phyloP scores from a whole-genome alignment of 2,113 vertebrate species.

The Oryzias curvinotus region DNA sequence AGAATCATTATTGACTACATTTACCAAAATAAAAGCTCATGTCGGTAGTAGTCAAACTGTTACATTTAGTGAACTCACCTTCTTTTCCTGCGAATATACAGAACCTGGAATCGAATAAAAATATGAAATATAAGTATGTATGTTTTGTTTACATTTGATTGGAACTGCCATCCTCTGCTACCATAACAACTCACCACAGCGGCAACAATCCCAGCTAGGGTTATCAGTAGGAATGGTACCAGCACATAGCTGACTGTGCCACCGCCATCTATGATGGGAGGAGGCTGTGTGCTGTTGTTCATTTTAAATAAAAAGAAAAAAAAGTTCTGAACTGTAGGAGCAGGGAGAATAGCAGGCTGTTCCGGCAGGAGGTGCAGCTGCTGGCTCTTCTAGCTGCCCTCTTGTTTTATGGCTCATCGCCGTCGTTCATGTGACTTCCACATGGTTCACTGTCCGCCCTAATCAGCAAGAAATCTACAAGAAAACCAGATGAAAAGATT shows the following conservation, averaged over 20 bases:
- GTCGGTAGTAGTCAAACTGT: no score
- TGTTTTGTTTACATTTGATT: no score
- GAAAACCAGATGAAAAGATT: constrained; percentile 8
- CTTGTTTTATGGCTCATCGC: constrained; percentile 70
- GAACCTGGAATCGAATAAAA: constrained; percentile 76
- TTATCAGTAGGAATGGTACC: constrained; percentile 89
- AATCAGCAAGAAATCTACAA: constrained; percentile 58
- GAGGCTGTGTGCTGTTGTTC: constrained; percentile 84
- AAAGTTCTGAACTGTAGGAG: no score
- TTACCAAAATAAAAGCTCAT: background rate
- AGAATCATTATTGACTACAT: background rate
- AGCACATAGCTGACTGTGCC: constrained; percentile 84
- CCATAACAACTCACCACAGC: constrained; percentile 85
- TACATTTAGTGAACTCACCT: constrained; percentile 73
- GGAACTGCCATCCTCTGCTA: no score
- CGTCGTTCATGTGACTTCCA: constrained; percentile 77
- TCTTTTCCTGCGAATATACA: constrained; percentile 88
- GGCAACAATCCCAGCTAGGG: constrained; percentile 81
- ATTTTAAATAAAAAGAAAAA: constrained; percentile 68
- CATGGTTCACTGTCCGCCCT: constrained; percentile 67
- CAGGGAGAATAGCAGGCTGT: no score
- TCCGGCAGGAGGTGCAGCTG: constrained; percentile 31
- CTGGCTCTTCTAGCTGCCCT: constrained; percentile 42
- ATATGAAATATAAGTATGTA: background rate
- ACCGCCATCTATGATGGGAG: constrained; percentile 74